Base-by-base conservation (phyloP, 1,140 invertebrate species). In the Rhysida immarginata region DNA sequence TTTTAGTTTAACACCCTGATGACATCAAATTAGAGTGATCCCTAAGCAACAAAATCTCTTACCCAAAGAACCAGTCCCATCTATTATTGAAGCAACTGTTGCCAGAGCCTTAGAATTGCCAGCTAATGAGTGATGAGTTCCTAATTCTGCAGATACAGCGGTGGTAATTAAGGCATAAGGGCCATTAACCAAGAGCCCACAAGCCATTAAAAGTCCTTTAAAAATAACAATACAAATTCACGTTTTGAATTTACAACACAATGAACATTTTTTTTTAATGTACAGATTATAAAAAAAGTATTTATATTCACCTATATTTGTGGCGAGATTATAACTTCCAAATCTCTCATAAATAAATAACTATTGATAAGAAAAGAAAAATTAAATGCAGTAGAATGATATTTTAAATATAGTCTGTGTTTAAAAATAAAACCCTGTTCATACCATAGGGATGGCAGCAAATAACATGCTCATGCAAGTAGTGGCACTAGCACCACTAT, bases 111-210 rank as follows among this genome's bases (percentile, higher is more conserved):
- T 88, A 0, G 87, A 74, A 73, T 91, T 90, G 0, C 85, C 85
- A 53, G 81, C 77, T 42, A 96, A 73, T 58, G 81, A 84, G 56
- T 81, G 77, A 74, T 96, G 91, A 1, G 87, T 87, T 60, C 91
- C 93, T 1, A 96, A 72, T 68, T 96, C 92, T 13, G 93, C 88
- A 50, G 90, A 92, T 44, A 97, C 91, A 1, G 91, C 90, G 5
- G 94, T 96, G 14, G 93, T 96, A 64, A 97, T 96, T 20, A 97
- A 73, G 23, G 90, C 87, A 71, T 96, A 96, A 1, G 93, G 93
- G 1, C 91, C 93, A 71, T 96, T 96, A 0, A 96, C 91, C 41
- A 96, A 71, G 57, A 84, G 66, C 21, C 93, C 93, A 56, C 81
- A 80, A 14, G 85, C 46, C 24, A 93, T 66, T 55, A 56, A 23